A percentile compares a stretch with the other conserved stretches of the same genome.
These are phyloP conservation scores for Gymnocephalus cernua DNA, from an alignment of 2,113 vertebrate genomes.

Conservation along the genomic window DNA sequence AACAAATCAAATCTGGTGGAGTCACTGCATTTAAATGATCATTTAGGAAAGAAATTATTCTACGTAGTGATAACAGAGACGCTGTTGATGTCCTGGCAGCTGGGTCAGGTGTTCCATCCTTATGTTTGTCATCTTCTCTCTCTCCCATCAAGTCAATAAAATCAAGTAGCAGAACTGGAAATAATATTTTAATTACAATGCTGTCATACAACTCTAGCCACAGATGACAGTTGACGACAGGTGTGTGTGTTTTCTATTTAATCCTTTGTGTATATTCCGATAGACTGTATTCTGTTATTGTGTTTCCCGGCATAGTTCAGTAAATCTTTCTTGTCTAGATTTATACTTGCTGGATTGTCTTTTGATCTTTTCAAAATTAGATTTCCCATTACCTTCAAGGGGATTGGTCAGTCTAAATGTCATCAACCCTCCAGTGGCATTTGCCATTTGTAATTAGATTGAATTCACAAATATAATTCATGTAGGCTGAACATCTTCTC, in stretches of 20 bases:
- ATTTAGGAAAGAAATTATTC: too few relatives aligned
- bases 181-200: neutral
- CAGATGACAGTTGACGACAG: neutral
- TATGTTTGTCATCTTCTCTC: neutral
- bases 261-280: neutral
- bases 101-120: neutral
- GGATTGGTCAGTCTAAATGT: neutral
- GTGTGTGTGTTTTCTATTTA: slow-evolving; percentile 12
- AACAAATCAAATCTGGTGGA: slow-evolving; percentile 1
- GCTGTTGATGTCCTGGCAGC: neutral
- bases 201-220: neutral
- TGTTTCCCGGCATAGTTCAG: neutral
- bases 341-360: neutral
- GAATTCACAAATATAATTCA: neutral
- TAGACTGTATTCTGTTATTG: neutral
- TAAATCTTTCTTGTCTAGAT: neutral
- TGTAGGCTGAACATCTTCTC: neutral
- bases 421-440: neutral
- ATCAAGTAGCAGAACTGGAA: slow-evolving; percentile 26
- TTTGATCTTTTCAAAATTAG: neutral
- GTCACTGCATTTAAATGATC: neutral
- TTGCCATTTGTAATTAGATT: neutral
- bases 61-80: neutral
- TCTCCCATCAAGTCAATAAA: neutral
- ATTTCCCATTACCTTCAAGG: neutral